phyloP scores from a whole-genome alignment of 2,113 vertebrate species.

The Litocranius walleri region DNA sequence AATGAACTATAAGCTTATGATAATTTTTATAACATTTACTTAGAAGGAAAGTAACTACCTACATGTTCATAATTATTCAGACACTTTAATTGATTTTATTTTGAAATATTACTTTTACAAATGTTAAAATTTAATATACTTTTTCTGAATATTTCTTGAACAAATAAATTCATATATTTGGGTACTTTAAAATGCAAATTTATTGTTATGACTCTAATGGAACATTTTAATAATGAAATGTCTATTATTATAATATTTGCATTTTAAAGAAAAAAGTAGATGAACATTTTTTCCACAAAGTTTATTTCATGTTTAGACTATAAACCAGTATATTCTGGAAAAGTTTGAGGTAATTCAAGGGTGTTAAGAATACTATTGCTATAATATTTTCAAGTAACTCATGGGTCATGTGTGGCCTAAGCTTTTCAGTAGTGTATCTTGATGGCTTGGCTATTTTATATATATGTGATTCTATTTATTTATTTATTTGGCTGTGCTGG shows the following conservation, averaged over 20 bases:
- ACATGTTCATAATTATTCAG: background rate
- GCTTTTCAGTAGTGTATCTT: background rate
- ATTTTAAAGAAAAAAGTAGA: background rate
- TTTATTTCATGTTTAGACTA: background rate
- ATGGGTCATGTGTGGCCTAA: background rate
- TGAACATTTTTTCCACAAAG: background rate
- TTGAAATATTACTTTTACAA: background rate
- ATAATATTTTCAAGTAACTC: background rate
- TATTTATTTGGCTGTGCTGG: background rate
- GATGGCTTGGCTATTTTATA: background rate
- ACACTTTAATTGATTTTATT: background rate
- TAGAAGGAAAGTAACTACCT: background rate
- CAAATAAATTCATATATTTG: background rate
- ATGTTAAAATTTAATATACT: background rate
- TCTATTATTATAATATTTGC: background rate
- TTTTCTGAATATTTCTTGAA: background rate
- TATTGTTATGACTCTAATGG: background rate
- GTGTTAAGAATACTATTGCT: background rate
- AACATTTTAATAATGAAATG: background rate
- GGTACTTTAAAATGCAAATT: background rate
- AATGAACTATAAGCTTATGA: background rate
- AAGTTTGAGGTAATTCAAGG: background rate
- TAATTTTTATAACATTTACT: background rate
- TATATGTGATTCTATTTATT: background rate
- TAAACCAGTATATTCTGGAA: background rate